Conservation (phyloP, 1,140 invertebrate genomes). For the Drosophila hydei region DNA sequence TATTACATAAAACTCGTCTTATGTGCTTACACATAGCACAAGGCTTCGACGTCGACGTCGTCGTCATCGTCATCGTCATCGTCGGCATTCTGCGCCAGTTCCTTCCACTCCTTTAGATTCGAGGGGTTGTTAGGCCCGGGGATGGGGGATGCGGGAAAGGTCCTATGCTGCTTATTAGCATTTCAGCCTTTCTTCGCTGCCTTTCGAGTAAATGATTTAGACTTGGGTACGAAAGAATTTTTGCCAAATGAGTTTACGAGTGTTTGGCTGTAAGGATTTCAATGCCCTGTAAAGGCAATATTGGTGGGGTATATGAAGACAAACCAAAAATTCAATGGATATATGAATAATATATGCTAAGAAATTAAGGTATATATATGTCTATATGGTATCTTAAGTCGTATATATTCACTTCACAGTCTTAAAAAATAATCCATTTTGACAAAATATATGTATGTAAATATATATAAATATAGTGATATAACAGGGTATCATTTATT, state of each 20-base stretch:
- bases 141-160: neutral
- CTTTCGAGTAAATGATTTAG: constrained; percentile 78
- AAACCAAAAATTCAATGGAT: too few relatives aligned
- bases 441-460: too few relatives aligned
- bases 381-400: too few relatives aligned
- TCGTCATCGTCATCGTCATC: neutral
- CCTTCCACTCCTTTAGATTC: neutral
- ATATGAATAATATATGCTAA: too few relatives aligned
- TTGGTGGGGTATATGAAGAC: neutral
- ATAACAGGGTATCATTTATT: too few relatives aligned
- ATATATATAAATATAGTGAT: too few relatives aligned
- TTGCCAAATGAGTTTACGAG: constrained; percentile 79
- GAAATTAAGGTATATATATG: too few relatives aligned
- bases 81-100: constrained; percentile 1
- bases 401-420: too few relatives aligned
- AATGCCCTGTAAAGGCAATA: constrained; percentile 7
- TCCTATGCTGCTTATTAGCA: constrained; percentile 74
- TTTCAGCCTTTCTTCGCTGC: constrained; percentile 75
- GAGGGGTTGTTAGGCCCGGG: neutral
- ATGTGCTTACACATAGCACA: constrained; percentile 64
- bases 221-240: constrained; percentile 53
- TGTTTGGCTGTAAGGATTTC: constrained; percentile 71
- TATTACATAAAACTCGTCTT: constrained; percentile 75
- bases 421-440: too few relatives aligned
- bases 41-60: constrained; percentile 2